phyloP scores from a whole-genome alignment of 2,888 invertebrate species.

The Sabellastarte sp. region DNA sequence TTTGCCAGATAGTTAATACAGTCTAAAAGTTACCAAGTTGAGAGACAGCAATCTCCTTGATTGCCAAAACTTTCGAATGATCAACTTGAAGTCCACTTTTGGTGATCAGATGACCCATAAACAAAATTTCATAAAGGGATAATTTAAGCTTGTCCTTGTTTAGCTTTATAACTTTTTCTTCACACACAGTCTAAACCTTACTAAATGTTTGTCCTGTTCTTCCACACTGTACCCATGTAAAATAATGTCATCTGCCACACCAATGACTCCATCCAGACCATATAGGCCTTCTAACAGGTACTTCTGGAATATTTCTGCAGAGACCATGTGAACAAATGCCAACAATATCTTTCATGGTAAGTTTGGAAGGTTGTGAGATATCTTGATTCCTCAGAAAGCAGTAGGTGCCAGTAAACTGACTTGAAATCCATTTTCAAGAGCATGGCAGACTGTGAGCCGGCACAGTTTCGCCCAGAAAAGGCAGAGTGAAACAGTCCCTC shows the following conservation, averaged over 20 bases:
- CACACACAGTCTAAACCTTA: conserved; percentile 19
- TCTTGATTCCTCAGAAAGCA: conserved; percentile 25
- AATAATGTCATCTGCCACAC: conserved; percentile 26
- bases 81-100: conserved; percentile 21
- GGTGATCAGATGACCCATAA: conserved; percentile 24
- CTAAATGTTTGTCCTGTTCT: conserved; percentile 20
- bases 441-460: conserved; percentile 21
- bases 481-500: conserved; percentile 24
- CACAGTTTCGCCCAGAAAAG: conserved; percentile 27
- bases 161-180: conserved; percentile 18
- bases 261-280: conserved; percentile 23
- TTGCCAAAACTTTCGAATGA: conserved; percentile 23
- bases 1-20: conserved; percentile 17
- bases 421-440: conserved; percentile 24
- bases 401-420: conserved; percentile 26
- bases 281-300: conserved; percentile 20
- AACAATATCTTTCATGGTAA: conserved; percentile 24
- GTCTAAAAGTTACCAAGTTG: conserved; percentile 22
- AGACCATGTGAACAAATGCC: conserved; percentile 25
- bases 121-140: neutral
- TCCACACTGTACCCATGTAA: conserved; percentile 17
- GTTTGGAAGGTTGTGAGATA: conserved; percentile 25
- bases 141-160: conserved; percentile 16
- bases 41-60: conserved; percentile 20
- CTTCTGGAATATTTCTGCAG: conserved; percentile 27